Evolutionary conservation across 2,113 vertebrate species (phyloP), one percentile per base, ranked within the genome.

Genomic region (human (Homo sapiens)): DNA sequence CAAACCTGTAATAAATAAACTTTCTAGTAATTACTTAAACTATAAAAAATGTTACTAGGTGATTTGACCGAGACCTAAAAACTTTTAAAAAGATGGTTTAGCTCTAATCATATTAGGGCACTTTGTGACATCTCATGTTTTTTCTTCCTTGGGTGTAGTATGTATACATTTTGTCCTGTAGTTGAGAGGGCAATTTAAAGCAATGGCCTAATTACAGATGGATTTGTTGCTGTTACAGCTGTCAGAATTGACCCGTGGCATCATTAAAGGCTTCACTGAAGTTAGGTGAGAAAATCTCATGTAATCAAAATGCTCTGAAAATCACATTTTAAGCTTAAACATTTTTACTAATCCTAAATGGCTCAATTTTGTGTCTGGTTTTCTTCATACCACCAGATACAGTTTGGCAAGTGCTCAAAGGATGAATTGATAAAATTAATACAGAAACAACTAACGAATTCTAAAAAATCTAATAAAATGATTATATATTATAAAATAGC

Each of bases 391-490:
- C 59, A 90, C 8, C 91, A 96, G 45, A 81, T 23, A 85, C 2
- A 3, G 66, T 79, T 45, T 94, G 45, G 79, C n/a, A 90, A 84
- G 20, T 35, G 10, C 45, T 75, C 64, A 90, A 93, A 48, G 35
- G 59, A 75, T 80, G 48, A 90, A 93, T 0, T 59, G 52, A 91
- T 55, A 14, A 64, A 92, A 89, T 84, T 8, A 96, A 92, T 35
- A 80, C 4, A 96, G 89, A 64, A 84, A 18, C 16, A 79, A 90
- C 52, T 43, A 93, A 92, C 87, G 22, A 6, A 84, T 59, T 40
- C 35, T 82, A 16, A 48, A 95, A 88, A 83, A 92, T 82, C 35
- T 76, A 90, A 93, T 76, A 90, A 93, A 85, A 84, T 61, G 25
- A 84, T 35, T 85, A 79, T 14, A 27, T n/a, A 90, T 70, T 73